phyloP scores from a whole-genome alignment of 1,140 invertebrate species.

The Drosophila aff. region DNA sequence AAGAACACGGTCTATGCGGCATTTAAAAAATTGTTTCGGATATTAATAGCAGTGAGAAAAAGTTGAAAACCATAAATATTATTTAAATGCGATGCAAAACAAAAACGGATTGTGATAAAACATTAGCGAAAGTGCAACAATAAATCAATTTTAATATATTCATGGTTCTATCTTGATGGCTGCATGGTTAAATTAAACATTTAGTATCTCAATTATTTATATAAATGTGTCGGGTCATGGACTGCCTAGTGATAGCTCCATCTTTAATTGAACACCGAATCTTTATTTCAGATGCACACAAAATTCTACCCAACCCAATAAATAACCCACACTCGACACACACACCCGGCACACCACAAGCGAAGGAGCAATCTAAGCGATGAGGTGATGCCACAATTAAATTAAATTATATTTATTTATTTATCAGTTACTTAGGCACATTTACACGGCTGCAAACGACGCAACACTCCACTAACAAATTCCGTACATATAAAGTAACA shows the following conservation, averaged over 20 bases:
- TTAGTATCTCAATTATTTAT: not conserved
- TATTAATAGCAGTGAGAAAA: slow-evolving; percentile 29
- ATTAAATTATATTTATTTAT: slow-evolving; percentile 45
- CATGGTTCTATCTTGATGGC: slow-evolving; percentile 16
- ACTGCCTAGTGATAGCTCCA: not conserved
- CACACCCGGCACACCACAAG: slow-evolving; percentile 9
- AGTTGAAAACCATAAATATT: slow-evolving; percentile 5
- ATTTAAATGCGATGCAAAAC: not conserved
- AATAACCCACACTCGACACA: slow-evolving; percentile 19
- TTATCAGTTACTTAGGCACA: slow-evolving; percentile 42
- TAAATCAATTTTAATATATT: slow-evolving; percentile 32
- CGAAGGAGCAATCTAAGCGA: slow-evolving; percentile 13
- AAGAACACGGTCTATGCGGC: not conserved
- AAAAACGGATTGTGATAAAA: not conserved
- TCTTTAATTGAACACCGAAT: slow-evolving; percentile 29
- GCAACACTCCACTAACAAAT: too few species aligned
- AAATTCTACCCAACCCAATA: slow-evolving; percentile 12
- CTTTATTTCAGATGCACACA: slow-evolving; percentile 57
- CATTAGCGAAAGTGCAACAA: not conserved
- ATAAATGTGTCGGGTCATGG: not conserved
- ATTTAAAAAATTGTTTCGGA: slow-evolving; percentile 3
- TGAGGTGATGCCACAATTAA: slow-evolving; percentile 60
- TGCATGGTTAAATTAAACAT: slow-evolving; percentile 8
- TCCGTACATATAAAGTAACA: slow-evolving; percentile 31
- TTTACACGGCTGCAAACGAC: slow-evolving; percentile 10